Evolutionary conservation across 1,140 invertebrate species (phyloP).

Genomic region (Triops cancriformis): DNA sequence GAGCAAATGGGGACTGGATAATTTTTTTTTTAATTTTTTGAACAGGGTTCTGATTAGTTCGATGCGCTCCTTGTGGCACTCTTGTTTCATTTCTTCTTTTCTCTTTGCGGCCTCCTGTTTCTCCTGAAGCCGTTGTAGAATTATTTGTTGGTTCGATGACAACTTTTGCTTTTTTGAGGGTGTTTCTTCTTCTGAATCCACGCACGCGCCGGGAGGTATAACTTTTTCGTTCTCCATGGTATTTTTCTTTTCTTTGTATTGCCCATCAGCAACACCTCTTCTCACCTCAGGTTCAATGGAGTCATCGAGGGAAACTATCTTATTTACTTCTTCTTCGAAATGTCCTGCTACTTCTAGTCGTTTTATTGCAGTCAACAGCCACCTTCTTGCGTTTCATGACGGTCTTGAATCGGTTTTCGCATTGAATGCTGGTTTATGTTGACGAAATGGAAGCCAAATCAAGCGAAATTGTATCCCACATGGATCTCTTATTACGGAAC

Average conservation of each 20-base stretch:
- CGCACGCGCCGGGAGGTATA: not conserved
- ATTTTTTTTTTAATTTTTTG: not conserved
- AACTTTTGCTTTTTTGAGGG: not conserved
- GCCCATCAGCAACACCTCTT: not conserved
- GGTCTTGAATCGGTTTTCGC: not conserved
- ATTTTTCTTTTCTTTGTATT: not conserved
- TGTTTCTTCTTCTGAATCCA: not conserved
- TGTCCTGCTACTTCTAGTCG: not conserved
- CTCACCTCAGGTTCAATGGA: not conserved
- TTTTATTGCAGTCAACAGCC: not conserved
- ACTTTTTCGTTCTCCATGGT: not conserved
- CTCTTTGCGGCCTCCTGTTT: not conserved
- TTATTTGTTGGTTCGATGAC: not conserved
- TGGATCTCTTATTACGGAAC: not conserved
- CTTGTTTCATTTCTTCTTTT: not conserved
- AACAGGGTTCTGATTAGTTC: not conserved
- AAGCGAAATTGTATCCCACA: not conserved
- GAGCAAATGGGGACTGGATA: not conserved
- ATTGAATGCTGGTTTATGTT: not conserved
- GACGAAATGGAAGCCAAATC: not conserved
- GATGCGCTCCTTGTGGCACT: not conserved
- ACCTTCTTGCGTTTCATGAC: not conserved
- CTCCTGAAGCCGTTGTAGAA: not conserved
- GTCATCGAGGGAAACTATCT: not conserved
- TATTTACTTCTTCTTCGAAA: not conserved